Evolutionary conservation across 2,797 vertebrate genomes (phyloP), one percentile per base, ranked within the genome.

Genomic region (Hypotaenidia philippensis): DNA sequence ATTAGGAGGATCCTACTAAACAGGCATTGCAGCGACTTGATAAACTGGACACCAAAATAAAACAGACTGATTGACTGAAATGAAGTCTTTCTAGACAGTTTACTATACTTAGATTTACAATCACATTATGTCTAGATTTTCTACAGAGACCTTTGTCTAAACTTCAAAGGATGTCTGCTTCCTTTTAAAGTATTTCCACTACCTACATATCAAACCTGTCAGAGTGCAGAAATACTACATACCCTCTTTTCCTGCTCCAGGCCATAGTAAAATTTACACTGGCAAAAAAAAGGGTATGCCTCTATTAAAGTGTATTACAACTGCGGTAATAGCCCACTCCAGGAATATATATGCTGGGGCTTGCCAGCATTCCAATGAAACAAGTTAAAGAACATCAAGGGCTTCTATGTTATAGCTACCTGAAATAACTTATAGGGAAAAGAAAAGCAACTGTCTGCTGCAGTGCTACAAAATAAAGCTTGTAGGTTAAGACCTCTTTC

Each of bases 81-180:
- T 38, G 14, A 91, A 90, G 83, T 68, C 66, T 79, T 86, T 96
- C 68, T 94, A 83, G 80, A 88, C 77, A 91, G 65, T 49, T 82
- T 86, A 53, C 76, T 93, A 63, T 83, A 87, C 90, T 91, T 90
- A 91, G 76, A 93, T 90, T 97, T 95, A 91, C 74, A 94, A 87
- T 90, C 60, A 36, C 52, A 90, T 86, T 94, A 94, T 66, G 82
- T 92, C 87, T 95, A 66, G 55, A 32, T 74, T 95, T 95, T 88
- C 80, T 91, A 81, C 70, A 76, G 63, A 90, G 78, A 93, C 79
- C 23, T 94, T 94, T 95, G 91, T 94, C 69, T 96, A 84, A 94
- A 94, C 91, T 96, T 97, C 95, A 96, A 97, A 96, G 89, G 77
- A 79, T 2, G 89, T 90, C 94, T 95, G 83, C 83, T 90, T 93